Evolutionary conservation across 1,140 invertebrate species (phyloP), one percentile per base, ranked within the genome.

Genomic region (Brachionus rotundiformis): DNA sequence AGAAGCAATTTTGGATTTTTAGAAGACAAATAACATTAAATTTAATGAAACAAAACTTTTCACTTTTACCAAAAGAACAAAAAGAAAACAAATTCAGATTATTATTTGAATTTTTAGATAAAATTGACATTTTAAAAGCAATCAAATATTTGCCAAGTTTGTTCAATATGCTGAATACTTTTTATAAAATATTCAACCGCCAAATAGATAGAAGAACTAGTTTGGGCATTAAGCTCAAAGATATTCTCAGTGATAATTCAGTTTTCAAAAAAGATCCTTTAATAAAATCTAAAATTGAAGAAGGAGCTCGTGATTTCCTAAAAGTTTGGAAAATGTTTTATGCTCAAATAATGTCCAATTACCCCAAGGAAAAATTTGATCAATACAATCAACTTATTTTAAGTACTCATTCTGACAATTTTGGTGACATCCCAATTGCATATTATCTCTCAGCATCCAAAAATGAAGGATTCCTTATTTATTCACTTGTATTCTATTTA

Each of bases 141-240:
- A 16, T 73, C 3, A 73, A 73, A 73, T 73, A 47, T 47, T 44
- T 73, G 39, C 68, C 68, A 47, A 73, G 68, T 73, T 13, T 73
- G 3, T 25, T 41, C 19, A 73, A 73, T 25, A 73, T 73, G 39
- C 3, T 73, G 16, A 44, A 25, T 44, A 27, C 25, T 1, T 73
- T 73, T 23, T 41, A 44, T 44, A 25, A 7, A 27, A 44, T 73
- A 44, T 73, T 73, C 19, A 73, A 73, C 44, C 68, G 68, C 10
- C 68, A 73, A 73, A 73, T 73, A 19, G 39, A 73, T 73, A 27
- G 39, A 11, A 36, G 44, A 73, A 73, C 16, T 44, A 25, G 36
- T 1, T 25, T 73, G 19, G 23, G 44, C 25, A 13, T 73, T 13
- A 73, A 44, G 29, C 41, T 73, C 0, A 47, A 10, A 11, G 68